Percentiles rank a stretch among this genome's conserved stretches.
These are phyloP conservation scores for Phengaris arion DNA, from an alignment of 2,888 invertebrate genomes.

Conservation along the genomic window DNA sequence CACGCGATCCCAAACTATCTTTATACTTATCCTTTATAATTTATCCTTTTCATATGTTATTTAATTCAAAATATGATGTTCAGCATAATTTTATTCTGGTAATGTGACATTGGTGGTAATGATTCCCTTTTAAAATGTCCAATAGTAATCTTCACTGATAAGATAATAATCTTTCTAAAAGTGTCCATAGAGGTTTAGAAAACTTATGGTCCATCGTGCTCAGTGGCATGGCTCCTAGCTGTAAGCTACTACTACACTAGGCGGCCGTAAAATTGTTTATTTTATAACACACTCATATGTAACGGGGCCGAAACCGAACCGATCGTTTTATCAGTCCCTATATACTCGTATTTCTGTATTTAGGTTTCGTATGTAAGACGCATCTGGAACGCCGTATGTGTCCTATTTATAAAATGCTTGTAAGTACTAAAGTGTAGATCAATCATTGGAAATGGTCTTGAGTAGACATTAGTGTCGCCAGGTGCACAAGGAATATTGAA, in stretches of 20 bases:
- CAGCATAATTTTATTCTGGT: no score
- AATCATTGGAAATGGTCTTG: conserved; percentile 23
- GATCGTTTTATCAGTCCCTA: conserved; percentile 33
- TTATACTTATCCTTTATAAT: no score
- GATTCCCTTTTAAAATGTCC: no score
- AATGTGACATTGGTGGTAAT: no score
- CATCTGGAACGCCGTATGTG: conserved; percentile 58
- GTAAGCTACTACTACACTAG: background rate
- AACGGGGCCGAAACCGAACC: conserved; percentile 35
- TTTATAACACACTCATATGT: conserved; percentile 28
- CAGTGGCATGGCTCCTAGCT: background rate
- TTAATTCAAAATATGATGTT: background rate
- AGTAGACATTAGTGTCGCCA: conserved; percentile 18
- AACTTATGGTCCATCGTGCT: background rate
- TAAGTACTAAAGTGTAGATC: conserved; percentile 31
- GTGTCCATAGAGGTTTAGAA: no score
- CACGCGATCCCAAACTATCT: no score
- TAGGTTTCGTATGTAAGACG: conserved; percentile 52
- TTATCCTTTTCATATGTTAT: background rate
- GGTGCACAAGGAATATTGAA: background rate
- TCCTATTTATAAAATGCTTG: conserved; percentile 61
- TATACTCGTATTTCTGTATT: conserved; percentile 48
- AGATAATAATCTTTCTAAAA: no score
- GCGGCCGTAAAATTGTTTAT: conserved; percentile 20
- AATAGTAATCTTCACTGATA: no score